These are phyloP conservation scores for Drosophila paramelanica DNA, from an alignment of 2,888 invertebrate genomes.

Conservation along the genomic window DNA sequence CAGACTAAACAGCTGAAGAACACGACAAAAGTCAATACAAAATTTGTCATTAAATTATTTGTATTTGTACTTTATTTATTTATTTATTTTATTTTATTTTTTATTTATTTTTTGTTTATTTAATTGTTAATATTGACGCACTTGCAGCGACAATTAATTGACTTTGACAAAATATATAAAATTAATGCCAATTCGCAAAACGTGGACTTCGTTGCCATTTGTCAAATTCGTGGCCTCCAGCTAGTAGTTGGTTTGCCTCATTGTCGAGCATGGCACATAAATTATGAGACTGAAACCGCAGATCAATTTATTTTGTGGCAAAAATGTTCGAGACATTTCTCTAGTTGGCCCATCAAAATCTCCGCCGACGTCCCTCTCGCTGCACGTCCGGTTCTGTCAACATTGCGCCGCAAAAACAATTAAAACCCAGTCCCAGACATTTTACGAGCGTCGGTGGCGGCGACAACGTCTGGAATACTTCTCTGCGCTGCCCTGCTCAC, in stretches of 20 bases:
- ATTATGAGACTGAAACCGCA: conserved; percentile 68
- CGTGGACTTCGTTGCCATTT: conserved; percentile 56
- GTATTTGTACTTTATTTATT: not conserved
- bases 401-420: conserved; percentile 65
- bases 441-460: conserved; percentile 52
- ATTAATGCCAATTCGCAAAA: conserved; percentile 57
- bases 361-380: not conserved
- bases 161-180: conserved; percentile 53
- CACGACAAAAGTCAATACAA: conserved; percentile 10
- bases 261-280: conserved; percentile 49
- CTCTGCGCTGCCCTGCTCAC: not conserved
- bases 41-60: conserved; percentile 3
- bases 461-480: conserved; percentile 35
- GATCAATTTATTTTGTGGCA: conserved; percentile 75
- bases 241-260: conserved; percentile 1
- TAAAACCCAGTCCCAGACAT: conserved; percentile 64
- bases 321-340: conserved; percentile 53
- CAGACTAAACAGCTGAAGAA: not conserved
- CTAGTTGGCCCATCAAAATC: not conserved
- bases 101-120: not conserved
- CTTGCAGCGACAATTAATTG: conserved; percentile 70
- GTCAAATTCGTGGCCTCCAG: conserved; percentile 50
- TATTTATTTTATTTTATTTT: no score
- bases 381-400: conserved; percentile 45
- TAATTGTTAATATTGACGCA: conserved; percentile 36